Conservation (phyloP, 2,113 vertebrate species). For the Boulengeromyrus knoepffleri region DNA sequence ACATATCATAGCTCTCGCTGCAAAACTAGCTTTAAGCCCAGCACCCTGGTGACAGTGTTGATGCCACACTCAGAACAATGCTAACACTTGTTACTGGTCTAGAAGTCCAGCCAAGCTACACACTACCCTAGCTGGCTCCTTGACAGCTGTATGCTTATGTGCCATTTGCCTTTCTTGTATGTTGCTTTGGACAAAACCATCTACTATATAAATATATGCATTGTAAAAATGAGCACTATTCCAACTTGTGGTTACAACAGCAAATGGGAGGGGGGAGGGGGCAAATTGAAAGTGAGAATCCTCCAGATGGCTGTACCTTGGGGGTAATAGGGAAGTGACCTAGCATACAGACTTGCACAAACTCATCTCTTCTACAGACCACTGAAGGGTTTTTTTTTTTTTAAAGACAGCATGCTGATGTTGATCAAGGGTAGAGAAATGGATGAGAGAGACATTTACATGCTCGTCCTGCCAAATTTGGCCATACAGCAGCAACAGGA, state of each 20-base stretch:
- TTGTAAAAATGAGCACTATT: not conserved
- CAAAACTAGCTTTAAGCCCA: not conserved
- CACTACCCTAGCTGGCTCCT: not conserved
- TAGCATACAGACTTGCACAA: not conserved
- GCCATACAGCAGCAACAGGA: not conserved
- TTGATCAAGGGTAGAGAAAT: not conserved
- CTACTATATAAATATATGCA: not conserved
- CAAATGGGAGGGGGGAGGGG: not conserved
- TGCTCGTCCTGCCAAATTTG: not conserved
- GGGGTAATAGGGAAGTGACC: not conserved
- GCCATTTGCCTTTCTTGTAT: not conserved
- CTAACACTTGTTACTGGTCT: not conserved
- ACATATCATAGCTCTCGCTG: not conserved
- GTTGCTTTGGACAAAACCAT: not conserved
- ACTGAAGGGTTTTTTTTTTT: not conserved
- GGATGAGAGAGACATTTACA: not conserved
- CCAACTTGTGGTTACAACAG: not conserved
- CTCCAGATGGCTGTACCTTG: not conserved
- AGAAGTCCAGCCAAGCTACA: not conserved
- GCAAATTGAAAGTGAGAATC: conserved; percentile 1
- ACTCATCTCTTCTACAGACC: not conserved
- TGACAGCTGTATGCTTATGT: not conserved
- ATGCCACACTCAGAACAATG: not conserved
- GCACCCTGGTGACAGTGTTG: not conserved
- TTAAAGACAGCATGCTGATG: not conserved